Evolutionary conservation across 1,140 invertebrate species (phyloP).

Genomic region (Vanessa tameamea): DNA sequence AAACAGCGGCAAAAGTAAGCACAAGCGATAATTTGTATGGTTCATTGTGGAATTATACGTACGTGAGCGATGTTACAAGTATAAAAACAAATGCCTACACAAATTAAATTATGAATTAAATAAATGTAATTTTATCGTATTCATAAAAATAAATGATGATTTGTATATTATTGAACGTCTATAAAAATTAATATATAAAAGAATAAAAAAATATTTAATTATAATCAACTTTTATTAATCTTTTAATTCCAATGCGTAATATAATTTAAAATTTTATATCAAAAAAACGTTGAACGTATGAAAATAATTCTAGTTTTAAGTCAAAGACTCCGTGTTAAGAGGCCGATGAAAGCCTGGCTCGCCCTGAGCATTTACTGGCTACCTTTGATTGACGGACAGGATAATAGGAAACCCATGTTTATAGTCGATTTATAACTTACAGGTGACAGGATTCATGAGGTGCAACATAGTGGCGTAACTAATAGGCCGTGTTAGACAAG

Average conservation of each 20-base stretch:
- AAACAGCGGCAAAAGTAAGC: slow-evolving; percentile 60
- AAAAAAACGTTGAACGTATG: not conserved
- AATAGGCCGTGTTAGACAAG: slow-evolving; percentile 25
- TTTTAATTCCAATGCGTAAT: too few relatives aligned
- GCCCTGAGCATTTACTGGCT: slow-evolving; percentile 29
- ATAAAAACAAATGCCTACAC: slow-evolving; percentile 64
- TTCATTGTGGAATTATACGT: slow-evolving; percentile 75
- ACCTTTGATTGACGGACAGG: slow-evolving; percentile 35
- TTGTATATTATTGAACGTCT: not conserved
- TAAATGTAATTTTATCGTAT: slow-evolving; percentile 6
- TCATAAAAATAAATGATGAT: slow-evolving; percentile 2
- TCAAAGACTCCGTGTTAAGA: not conserved
- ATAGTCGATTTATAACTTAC: slow-evolving; percentile 37
- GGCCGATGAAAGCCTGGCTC: slow-evolving; percentile 10
- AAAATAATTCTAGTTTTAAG: not conserved
- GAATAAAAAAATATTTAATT: too few relatives aligned
- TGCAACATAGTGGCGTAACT: slow-evolving; percentile 30
- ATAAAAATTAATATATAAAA: too few relatives aligned
- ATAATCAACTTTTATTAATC: too few relatives aligned
- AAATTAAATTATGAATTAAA: slow-evolving; percentile 47
- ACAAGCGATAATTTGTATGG: slow-evolving; percentile 77
- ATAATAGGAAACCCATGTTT: slow-evolving; percentile 31
- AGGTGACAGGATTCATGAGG: slow-evolving; percentile 32
- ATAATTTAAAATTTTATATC: not conserved
- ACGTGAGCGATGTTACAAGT: slow-evolving; percentile 72